Evolutionary conservation across 2,113 vertebrate genomes (phyloP).

Genomic region (Microtus ochrogaster): DNA sequence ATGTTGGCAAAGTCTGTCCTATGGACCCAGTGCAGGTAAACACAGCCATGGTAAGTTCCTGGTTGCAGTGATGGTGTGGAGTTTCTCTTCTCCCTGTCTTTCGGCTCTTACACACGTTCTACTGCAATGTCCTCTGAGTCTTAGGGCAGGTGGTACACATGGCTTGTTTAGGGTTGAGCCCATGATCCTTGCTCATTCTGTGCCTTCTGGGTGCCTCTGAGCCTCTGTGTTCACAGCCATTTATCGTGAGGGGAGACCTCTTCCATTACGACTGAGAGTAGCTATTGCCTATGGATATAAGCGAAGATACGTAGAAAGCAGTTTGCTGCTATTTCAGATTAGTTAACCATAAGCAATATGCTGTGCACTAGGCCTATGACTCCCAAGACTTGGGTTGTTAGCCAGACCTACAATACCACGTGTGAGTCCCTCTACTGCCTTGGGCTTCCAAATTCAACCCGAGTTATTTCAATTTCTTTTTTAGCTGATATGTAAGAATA

Average conservation of each 20-base stretch:
- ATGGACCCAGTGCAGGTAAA: background rate
- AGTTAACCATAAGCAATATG: background rate
- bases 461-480: background rate
- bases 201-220: background rate
- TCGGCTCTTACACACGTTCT: no score
- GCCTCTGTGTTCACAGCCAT: background rate
- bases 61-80: background rate
- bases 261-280: background rate
- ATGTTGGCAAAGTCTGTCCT: background rate
- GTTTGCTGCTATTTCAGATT: background rate
- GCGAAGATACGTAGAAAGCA: background rate
- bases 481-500: background rate
- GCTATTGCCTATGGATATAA: background rate
- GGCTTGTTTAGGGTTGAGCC: background rate
- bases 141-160: background rate
- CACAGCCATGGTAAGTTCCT: background rate
- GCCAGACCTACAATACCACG: background rate
- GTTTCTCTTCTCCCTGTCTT: background rate
- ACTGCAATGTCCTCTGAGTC: background rate
- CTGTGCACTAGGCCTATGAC: background rate
- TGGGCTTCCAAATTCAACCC: no score
- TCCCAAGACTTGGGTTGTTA: background rate
- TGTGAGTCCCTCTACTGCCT: no score
- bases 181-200: background rate
- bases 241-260: background rate